Conservation (phyloP, 2,888 invertebrate species). For the Gari tellinella region DNA sequence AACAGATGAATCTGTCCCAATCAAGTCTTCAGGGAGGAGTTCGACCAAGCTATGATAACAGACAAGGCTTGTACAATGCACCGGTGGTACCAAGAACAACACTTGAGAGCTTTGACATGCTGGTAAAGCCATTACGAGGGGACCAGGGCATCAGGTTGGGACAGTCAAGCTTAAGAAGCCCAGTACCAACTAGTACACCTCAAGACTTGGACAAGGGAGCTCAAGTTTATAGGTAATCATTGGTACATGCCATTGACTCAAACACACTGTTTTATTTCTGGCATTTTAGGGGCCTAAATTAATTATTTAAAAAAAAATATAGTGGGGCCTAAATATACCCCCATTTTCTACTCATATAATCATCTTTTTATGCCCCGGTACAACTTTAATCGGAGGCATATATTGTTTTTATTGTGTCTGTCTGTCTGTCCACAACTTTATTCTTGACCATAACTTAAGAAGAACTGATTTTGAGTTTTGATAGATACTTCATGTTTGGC, state of each 20-base stretch:
- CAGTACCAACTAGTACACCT: slow-evolving; percentile 1
- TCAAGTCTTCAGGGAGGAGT: slow-evolving; percentile 18
- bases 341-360: too few relatives aligned
- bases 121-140: slow-evolving; percentile 33
- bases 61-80: slow-evolving; percentile 12
- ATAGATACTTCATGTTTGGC: too few relatives aligned
- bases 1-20: slow-evolving; percentile 28
- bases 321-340: too few relatives aligned
- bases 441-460: too few relatives aligned
- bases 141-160: slow-evolving; percentile 9
- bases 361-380: too few relatives aligned
- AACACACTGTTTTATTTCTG: too few relatives aligned
- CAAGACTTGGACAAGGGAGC: slow-evolving; percentile 7
- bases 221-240: slow-evolving; percentile 3
- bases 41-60: slow-evolving; percentile 36
- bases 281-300: too few relatives aligned
- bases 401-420: too few relatives aligned
- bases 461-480: too few relatives aligned
- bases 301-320: too few relatives aligned
- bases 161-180: slow-evolving; percentile 12
- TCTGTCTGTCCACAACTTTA: too few relatives aligned
- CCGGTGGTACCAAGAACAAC: slow-evolving; percentile 8
- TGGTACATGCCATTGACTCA: not conserved
- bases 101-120: slow-evolving; percentile 46
- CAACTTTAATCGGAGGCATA: too few relatives aligned